Evolutionary conservation across 2,113 vertebrate genomes (phyloP), one percentile per base, ranked within the genome.

Genomic region (Paracanthobrama guichenoti): DNA sequence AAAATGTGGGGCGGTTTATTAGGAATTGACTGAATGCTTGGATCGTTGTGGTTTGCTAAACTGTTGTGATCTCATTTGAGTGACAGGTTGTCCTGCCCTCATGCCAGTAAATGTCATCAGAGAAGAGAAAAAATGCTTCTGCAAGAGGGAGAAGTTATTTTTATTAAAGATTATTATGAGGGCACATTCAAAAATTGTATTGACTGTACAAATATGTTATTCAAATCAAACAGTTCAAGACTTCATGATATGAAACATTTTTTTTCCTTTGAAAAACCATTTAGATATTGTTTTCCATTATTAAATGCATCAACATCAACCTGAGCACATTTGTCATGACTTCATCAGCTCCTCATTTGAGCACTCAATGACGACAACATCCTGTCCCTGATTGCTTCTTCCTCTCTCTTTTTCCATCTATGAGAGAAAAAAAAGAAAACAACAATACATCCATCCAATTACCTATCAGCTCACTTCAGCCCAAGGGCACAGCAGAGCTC

Each of bases 381-480:
- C 84, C 73, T 74, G 83, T 85, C 74, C 75, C 48, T 74, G 79
- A 69, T 81, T 66, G 46, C 82, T 67, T 72, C 64, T 84, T 53
- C 85, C 71, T 39, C 35, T 83, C 77, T 91, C 53, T 84, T 75
- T 57, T 83, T 80, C 81, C 84, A 60, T 84, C 57, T 35, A 64
- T 86, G 88, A 88, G 90, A 92, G 55, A 14, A 18, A 69, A 71
- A 82, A 59, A 48, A 24, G 44, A 73, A 74, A 80, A 69, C 57
- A 28, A 86, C 83, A 28, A 80, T 90, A 79, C 83, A 84, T 89
- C 87, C 85, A 85, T 81, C 86, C 88, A 86, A 88, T 90, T 88
- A 86, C 88, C 74, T 44, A 83, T 28, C 88, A 87, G 87, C 62
- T 76, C 84, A 74, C 77, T 83, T 83, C 14, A 53, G 82, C 93